Evolutionary conservation across 2,888 invertebrate genomes (phyloP).

Genomic region (Tupiocoris notatus): DNA sequence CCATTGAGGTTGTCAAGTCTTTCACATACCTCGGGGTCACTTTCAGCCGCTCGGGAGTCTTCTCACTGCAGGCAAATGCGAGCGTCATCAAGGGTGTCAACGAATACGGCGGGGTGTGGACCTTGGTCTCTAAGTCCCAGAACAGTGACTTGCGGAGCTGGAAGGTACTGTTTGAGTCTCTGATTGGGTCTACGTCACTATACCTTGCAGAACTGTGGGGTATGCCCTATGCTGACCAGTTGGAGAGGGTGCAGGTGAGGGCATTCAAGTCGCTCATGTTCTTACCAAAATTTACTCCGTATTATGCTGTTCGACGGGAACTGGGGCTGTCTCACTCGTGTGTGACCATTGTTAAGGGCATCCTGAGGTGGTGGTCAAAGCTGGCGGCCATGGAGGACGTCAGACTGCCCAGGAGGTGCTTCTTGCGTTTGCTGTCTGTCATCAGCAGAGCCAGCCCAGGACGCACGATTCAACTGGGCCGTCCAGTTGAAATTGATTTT

Average conservation of each 20-base stretch:
- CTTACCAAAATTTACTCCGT: background rate
- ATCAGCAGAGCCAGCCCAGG: background rate
- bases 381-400: background rate
- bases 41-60: slow-evolving; percentile 5
- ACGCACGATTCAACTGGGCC: background rate
- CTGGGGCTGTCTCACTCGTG: background rate
- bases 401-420: background rate
- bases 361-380: background rate
- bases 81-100: slow-evolving; percentile 3
- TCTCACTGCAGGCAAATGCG: slow-evolving; percentile 6
- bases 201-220: background rate
- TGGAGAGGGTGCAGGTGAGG: background rate
- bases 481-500: background rate
- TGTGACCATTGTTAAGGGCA: background rate
- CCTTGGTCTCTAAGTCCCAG: background rate
- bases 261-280: background rate
- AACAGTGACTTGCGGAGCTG: background rate
- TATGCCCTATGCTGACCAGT: background rate
- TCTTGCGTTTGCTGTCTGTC: background rate
- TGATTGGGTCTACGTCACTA: background rate
- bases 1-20: background rate
- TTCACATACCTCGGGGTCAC: slow-evolving; percentile 21
- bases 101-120: background rate
- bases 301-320: background rate
- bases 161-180: background rate